phyloP scores from a whole-genome alignment of 2,113 vertebrate genomes.

The Clarias magur region DNA sequence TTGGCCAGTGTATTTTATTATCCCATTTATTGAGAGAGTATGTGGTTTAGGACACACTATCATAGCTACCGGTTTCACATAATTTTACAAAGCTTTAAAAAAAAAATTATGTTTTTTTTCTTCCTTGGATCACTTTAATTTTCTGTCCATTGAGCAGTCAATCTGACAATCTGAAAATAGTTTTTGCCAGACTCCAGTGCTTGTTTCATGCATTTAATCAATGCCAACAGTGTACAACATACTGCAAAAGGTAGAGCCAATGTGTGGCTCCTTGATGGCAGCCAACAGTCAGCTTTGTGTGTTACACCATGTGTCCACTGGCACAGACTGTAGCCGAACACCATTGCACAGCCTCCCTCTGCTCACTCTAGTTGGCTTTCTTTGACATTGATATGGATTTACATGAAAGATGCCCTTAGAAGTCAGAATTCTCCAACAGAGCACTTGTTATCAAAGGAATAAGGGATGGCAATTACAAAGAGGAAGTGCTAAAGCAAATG shows the following conservation, averaged over 20 bases:
- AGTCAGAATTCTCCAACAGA: not conserved
- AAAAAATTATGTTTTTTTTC: not conserved
- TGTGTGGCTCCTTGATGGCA: not conserved
- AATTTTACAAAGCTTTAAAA: not conserved
- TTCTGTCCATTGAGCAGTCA: not conserved
- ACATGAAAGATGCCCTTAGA: not conserved
- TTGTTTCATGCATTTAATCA: constrained; percentile 7
- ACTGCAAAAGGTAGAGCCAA: not conserved
- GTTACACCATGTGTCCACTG: constrained; percentile 13
- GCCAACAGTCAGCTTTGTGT: constrained; percentile 14
- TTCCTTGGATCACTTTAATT: constrained; percentile 1
- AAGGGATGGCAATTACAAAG: not conserved
- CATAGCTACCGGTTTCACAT: not conserved
- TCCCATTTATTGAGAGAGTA: not conserved
- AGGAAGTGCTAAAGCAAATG: constrained; percentile 9
- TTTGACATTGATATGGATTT: not conserved
- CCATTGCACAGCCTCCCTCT: constrained; percentile 4
- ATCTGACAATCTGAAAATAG: not conserved
- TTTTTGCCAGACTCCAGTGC: not conserved
- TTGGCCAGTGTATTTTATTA: not conserved
- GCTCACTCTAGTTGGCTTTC: not conserved
- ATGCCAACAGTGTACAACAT: not conserved
- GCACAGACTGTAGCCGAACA: not conserved
- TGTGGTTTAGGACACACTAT: not conserved
- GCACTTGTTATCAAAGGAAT: not conserved